Evolutionary conservation across 2,797 vertebrate species (phyloP), one percentile per base, ranked within the genome.

Genomic region (Pygocentrus nattereri): DNA sequence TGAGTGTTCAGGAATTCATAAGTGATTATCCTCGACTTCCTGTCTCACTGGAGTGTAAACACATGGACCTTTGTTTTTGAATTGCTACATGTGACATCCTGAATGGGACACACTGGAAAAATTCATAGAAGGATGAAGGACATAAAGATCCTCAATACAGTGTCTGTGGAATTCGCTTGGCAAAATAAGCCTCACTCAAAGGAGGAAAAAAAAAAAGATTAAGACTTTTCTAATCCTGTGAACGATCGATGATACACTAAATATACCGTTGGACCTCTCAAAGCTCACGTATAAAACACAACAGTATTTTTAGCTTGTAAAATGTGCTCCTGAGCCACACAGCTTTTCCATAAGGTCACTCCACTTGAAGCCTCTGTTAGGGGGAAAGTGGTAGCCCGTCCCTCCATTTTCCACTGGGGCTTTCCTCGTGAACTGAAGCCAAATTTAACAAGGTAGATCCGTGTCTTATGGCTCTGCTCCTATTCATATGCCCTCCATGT

Each of bases 311-410:
- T 41, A 44, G 65, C 64, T 58, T 62, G 82, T 64, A 82, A 82
- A 71, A 79, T 82, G 64, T 76, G 80, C 56, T 58, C 58, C 54
- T 49, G 38, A 82, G 49, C 72, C 64, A 79, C 68, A 80, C 58
- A 30, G 58, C 19, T 76, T 85, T 82, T 82, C 76, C 76, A 75
- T 75, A 61, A 79, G 58, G 71, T 65, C 70, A 81, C 27, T 74
- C 21, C 25, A 18, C 16, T 71, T 56, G n/a, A 78, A 64, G 70
- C 44, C 27, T 30, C 80, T 79, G 72, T 71, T 58, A 64, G 38
- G 41, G 38, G 50, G 54, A 52, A 79, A 49, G 58, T 62, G 78
- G 73, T 72, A 38, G 44, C 19, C 77, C 47, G 56, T 56, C 31
- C 25, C 38, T 44, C 12, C 27, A 34, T 68, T 82, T 82, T 85